Evolutionary conservation across 2,797 vertebrate genomes (phyloP).

Genomic region (Sebastes diaconus): DNA sequence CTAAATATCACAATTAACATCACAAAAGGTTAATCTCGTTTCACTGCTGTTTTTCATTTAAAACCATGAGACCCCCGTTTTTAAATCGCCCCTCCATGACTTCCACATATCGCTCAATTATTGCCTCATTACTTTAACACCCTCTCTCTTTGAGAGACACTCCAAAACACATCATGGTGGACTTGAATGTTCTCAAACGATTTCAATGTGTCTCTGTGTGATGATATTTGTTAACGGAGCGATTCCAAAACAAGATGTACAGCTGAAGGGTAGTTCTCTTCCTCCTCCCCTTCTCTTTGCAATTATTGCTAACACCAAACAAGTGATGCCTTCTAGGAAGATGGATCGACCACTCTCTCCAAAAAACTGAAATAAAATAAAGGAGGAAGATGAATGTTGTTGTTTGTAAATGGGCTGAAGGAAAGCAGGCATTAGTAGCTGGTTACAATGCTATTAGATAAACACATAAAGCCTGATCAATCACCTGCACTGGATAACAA

Average conservation of each 20-base stretch:
- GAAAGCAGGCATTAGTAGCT: background rate
- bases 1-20: background rate
- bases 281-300: background rate
- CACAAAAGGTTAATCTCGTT: background rate
- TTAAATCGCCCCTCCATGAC: background rate
- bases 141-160: background rate
- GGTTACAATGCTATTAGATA: conserved; percentile 16
- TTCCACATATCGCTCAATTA: background rate
- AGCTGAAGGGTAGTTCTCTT: background rate
- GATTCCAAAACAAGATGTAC: background rate
- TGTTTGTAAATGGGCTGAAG: background rate
- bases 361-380: background rate
- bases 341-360: background rate
- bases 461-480: conserved; percentile 19
- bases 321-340: background rate
- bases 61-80: background rate
- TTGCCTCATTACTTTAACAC: background rate
- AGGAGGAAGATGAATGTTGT: background rate
- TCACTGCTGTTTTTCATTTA: background rate
- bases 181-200: background rate
- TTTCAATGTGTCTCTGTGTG: background rate
- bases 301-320: background rate
- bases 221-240: background rate
- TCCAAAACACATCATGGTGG: background rate
- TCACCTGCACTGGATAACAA: conserved; percentile 9